These are phyloP conservation scores for Brachionus asplanchnoidis DNA, from an alignment of 1,140 invertebrate species.

Conservation along the genomic window DNA sequence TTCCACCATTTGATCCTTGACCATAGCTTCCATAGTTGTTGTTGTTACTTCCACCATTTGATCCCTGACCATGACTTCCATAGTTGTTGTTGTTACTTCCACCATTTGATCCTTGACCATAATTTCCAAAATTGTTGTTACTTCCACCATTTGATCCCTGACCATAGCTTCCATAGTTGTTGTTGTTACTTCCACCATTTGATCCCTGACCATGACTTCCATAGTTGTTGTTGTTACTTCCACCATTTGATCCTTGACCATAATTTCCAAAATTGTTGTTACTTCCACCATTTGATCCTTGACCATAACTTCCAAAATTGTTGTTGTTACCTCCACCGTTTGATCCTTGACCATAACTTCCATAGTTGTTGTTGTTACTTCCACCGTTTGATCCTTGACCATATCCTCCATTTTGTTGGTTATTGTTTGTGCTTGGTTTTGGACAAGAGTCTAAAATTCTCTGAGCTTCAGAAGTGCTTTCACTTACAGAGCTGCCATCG, in stretches of 20 bases:
- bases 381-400: neutral
- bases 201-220: neutral
- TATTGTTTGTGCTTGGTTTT: neutral
- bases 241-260: neutral
- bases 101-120: neutral
- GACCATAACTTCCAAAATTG: neutral
- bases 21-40: neutral
- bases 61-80: neutral
- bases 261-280: neutral
- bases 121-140: neutral
- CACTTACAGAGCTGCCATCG: neutral
- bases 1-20: conserved; percentile 2
- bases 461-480: neutral
- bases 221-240: neutral
- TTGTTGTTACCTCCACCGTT: neutral
- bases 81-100: neutral
- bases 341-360: neutral
- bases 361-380: neutral
- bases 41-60: neutral
- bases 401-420: neutral
- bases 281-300: neutral
- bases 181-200: neutral
- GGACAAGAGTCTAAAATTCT: conserved; percentile 12
- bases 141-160: neutral
- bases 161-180: neutral